Conservation (phyloP, 2,888 invertebrate genomes). For the Epinotia ramella region DNA sequence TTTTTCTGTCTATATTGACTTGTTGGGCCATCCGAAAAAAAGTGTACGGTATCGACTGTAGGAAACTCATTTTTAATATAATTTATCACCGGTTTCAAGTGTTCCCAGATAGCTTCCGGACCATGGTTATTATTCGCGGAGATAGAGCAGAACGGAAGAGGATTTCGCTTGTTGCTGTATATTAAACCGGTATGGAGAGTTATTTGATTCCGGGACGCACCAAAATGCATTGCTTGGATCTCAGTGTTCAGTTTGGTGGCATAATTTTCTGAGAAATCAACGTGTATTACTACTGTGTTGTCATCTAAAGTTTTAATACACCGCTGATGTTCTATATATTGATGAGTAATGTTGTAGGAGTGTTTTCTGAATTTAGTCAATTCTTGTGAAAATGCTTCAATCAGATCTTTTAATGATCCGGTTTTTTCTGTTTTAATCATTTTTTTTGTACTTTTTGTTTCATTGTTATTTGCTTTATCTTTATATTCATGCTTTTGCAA, state of each 20-base stretch:
- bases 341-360: constrained; percentile 21
- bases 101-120: constrained; percentile 12
- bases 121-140: constrained; percentile 7
- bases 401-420: constrained; percentile 11
- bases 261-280: constrained; percentile 48
- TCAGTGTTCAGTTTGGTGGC: constrained; percentile 46
- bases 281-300: constrained; percentile 39
- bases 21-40: constrained; percentile 9
- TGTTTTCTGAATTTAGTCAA: constrained; percentile 22
- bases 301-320: too few relatives aligned
- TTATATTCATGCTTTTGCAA: not conserved
- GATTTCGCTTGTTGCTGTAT: too few relatives aligned
- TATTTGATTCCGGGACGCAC: constrained; percentile 31
- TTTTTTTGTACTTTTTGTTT: constrained; percentile 1
- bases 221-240: constrained; percentile 48
- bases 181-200: constrained; percentile 5
- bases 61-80: constrained; percentile 1
- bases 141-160: not conserved
- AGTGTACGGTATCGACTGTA: not conserved
- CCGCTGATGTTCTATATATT: constrained; percentile 4
- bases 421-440: constrained; percentile 8
- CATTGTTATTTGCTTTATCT: not conserved
- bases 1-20: constrained; percentile 10
- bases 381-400: constrained; percentile 14
- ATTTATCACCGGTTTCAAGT: constrained; percentile 4